phyloP scores from a whole-genome alignment of 2,797 vertebrate genomes.

The Scleropages formosus region DNA sequence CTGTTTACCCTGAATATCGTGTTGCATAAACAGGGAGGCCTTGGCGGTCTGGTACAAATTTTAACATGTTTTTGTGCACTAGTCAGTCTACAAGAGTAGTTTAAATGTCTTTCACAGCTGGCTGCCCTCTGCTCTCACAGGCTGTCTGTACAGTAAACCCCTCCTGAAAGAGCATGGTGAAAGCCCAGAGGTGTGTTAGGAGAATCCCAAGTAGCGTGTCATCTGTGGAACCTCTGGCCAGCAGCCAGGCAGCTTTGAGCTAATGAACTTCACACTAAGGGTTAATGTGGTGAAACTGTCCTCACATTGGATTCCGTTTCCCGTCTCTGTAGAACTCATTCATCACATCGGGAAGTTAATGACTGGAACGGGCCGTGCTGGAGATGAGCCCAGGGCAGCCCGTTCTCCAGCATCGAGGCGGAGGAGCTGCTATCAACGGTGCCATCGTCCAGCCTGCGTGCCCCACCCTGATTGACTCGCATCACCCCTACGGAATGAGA shows the following conservation, averaged over 20 bases:
- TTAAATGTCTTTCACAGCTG: too few species aligned
- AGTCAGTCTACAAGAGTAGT: too few species aligned
- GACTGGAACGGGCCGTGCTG: slow-evolving; percentile 33
- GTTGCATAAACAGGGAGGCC: too few species aligned
- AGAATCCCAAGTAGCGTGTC: background rate
- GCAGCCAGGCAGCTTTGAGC: slow-evolving; percentile 2
- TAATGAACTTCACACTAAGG: slow-evolving; percentile 24
- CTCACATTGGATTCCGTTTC: background rate
- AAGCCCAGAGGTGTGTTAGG: background rate
- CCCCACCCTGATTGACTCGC: slow-evolving; percentile 41
- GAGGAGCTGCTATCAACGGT: slow-evolving; percentile 25
- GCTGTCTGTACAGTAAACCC: too few species aligned
- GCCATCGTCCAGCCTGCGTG: slow-evolving; percentile 29
- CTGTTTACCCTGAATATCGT: too few species aligned
- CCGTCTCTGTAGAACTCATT: slow-evolving; percentile 12
- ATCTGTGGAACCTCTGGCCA: background rate
- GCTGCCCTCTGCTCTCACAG: too few species aligned
- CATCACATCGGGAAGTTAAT: slow-evolving; percentile 33
- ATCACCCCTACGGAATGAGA: slow-evolving; percentile 29
- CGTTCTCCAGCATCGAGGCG: slow-evolving; percentile 5
- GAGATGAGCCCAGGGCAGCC: slow-evolving; percentile 34
- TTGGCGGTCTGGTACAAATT: too few species aligned
- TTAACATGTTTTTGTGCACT: too few species aligned
- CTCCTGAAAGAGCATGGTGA: too few species aligned
- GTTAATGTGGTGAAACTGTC: slow-evolving; percentile 25